Conservation (phyloP, 2,888 invertebrate genomes). For the Leptogaster cylindrica region DNA sequence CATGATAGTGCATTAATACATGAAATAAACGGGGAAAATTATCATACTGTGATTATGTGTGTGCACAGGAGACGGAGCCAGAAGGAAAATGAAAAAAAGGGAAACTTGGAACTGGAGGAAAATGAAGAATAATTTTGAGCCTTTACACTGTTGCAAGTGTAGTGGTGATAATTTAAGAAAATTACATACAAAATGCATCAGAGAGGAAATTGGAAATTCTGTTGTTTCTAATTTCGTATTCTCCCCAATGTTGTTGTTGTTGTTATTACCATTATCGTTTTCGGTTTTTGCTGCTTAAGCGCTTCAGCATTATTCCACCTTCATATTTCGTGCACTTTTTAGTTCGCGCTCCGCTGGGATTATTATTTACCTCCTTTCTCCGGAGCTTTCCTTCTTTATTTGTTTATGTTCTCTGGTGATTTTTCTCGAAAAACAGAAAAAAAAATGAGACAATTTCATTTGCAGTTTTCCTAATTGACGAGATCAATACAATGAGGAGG, state of each 20-base stretch:
- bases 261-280: conserved; percentile 21
- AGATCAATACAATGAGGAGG: conserved; percentile 7
- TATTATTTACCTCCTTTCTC: conserved; percentile 13
- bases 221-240: conserved; percentile 38
- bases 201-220: conserved; percentile 41
- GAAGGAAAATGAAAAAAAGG: background rate
- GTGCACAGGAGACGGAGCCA: background rate
- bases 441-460: conserved; percentile 25
- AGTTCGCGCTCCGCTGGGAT: background rate
- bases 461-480: conserved; percentile 26
- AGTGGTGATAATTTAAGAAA: conserved; percentile 37
- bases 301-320: conserved; percentile 23
- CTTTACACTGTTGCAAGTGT: background rate
- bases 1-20: background rate
- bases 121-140: conserved; percentile 33
- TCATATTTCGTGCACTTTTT: background rate
- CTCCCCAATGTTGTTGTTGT: conserved; percentile 4
- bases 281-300: conserved; percentile 18
- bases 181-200: conserved; percentile 40
- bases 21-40: conserved; percentile 17
- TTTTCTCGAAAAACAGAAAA: conserved; percentile 27
- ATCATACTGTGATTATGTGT: background rate
- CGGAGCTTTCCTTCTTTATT: conserved; percentile 20
- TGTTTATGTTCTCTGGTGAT: conserved; percentile 15
- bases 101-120: conserved; percentile 18